phyloP scores from a whole-genome alignment of 2,888 invertebrate genomes.

The Dioctria linearis region DNA sequence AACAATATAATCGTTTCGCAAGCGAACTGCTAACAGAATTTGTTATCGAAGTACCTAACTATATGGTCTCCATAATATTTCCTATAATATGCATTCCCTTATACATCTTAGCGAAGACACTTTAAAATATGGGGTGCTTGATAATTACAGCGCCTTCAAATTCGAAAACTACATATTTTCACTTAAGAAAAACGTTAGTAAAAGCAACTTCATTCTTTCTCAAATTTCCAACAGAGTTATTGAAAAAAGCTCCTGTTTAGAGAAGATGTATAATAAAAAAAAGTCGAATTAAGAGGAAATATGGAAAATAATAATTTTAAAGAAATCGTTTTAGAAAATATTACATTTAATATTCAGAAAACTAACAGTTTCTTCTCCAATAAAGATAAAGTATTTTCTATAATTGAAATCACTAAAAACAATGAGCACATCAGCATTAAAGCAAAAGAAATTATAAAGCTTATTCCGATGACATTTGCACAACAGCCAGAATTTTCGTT shows the following conservation, averaged over 20 bases:
- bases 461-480: neutral
- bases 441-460: neutral
- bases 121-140: neutral
- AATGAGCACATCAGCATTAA: neutral
- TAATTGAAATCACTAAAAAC: slow-evolving; percentile 5
- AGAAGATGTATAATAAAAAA: slow-evolving; percentile 2
- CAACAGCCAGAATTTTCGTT: neutral
- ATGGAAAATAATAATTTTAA: neutral
- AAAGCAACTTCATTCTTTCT: slow-evolving; percentile 2
- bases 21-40: neutral
- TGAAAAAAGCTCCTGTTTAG: neutral
- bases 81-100: slow-evolving; percentile 5
- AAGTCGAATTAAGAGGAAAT: neutral
- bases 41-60: neutral
- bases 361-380: neutral
- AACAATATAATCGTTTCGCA: neutral
- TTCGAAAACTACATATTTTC: slow-evolving; percentile 3
- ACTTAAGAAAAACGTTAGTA: neutral
- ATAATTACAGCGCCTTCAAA: slow-evolving; percentile 11
- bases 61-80: neutral
- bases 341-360: neutral
- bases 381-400: slow-evolving; percentile 6
- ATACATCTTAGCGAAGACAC: neutral
- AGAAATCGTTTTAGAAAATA: neutral
- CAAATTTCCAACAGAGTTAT: slow-evolving; percentile 12